These are phyloP conservation scores for Drosophila simulans DNA, from an alignment of 1,140 invertebrate genomes.

Conservation along the genomic window DNA sequence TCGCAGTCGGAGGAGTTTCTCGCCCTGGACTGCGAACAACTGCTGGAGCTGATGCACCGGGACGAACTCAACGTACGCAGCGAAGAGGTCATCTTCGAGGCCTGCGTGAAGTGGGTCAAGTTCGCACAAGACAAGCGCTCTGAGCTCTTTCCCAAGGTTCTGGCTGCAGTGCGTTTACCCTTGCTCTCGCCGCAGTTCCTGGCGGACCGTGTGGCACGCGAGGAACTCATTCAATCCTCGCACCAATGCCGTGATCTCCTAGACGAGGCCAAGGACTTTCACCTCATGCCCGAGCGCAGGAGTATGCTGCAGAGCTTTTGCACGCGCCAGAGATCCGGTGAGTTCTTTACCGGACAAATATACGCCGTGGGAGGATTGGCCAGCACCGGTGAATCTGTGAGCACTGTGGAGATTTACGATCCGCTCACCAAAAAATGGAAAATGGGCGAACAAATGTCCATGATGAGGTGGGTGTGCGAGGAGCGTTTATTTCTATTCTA, in stretches of 20 bases:
- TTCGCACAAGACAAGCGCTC: conserved; percentile 87
- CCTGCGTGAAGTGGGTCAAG: conserved; percentile 93
- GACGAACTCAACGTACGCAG: conserved; percentile 92
- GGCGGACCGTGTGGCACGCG: conserved; percentile 93
- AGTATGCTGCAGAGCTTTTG: conserved; percentile 90
- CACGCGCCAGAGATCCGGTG: conserved; percentile 91
- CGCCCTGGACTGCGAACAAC: conserved; percentile 86
- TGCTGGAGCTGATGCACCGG: conserved; percentile 90
- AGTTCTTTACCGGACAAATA: conserved; percentile 91
- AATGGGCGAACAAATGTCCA: conserved; percentile 93
- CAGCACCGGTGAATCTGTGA: conserved; percentile 93
- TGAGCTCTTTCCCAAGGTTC: conserved; percentile 88
- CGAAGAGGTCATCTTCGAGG: conserved; percentile 92
- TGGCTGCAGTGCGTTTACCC: conserved; percentile 92
- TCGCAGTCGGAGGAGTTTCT: conserved; percentile 92
- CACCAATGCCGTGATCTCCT: conserved; percentile 92
- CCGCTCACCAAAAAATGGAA: conserved; percentile 90
- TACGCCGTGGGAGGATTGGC: conserved; percentile 95
- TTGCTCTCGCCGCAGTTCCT: conserved; percentile 93
- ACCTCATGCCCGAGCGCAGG: conserved; percentile 93
- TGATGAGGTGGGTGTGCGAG: conserved; percentile 86
- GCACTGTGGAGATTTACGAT: conserved; percentile 95
- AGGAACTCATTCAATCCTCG: conserved; percentile 91
- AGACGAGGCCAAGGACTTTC: conserved; percentile 94
- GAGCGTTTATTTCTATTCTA: no score